Percentiles rank a stretch among this genome's conserved stretches.
These are phyloP conservation scores for Alexandromys fortis DNA, from an alignment of 2,113 vertebrate genomes.

Conservation along the genomic window DNA sequence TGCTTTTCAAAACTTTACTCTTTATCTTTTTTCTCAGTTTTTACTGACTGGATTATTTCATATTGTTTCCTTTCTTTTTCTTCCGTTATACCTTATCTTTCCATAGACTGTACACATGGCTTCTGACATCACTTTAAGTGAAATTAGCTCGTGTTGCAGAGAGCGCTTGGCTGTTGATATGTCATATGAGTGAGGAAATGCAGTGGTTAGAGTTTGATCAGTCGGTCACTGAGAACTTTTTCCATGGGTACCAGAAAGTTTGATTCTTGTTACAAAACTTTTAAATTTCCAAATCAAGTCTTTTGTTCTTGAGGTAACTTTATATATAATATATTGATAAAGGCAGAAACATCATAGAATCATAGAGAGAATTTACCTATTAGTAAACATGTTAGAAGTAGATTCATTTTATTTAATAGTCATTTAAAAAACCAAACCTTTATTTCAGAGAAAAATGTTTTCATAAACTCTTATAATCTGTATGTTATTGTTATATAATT, in stretches of 20 bases:
- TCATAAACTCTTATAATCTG: background rate
- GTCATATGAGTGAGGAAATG: background rate
- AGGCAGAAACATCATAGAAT: background rate
- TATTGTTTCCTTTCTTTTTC: background rate
- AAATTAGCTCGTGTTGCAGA: background rate
- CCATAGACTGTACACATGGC: background rate
- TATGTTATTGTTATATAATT: background rate
- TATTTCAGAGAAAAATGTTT: background rate
- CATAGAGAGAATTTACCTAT: background rate
- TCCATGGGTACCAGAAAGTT: background rate
- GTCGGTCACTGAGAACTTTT: background rate
- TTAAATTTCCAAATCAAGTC: background rate
- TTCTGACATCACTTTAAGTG: background rate
- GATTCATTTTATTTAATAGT: conserved; percentile 22
- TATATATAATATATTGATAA: background rate
- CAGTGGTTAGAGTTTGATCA: background rate
- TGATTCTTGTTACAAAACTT: background rate
- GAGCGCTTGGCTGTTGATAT: background rate
- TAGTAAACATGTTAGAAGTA: background rate
- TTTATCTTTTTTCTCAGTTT: background rate
- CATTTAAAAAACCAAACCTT: background rate
- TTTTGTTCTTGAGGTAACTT: background rate
- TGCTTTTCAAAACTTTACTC: background rate
- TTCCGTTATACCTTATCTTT: background rate
- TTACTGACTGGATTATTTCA: background rate